phyloP scores from a whole-genome alignment of 30 jellyfish, hydroid and myxozoan genomes.

The Chrysaora quinquecirrha region DNA sequence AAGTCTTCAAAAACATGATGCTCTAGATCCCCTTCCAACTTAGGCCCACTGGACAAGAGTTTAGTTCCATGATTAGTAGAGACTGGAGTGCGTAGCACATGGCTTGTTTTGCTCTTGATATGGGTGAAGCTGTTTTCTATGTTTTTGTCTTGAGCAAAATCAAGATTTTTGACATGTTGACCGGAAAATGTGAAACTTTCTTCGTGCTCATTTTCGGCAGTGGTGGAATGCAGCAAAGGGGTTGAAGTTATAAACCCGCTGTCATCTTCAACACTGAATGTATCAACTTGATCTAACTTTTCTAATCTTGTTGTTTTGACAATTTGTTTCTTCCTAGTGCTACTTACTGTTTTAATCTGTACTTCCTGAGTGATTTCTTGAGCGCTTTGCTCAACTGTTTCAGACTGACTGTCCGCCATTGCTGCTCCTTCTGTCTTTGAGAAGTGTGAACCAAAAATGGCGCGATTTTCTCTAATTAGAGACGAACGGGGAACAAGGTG shows the following conservation, averaged over 20 bases:
- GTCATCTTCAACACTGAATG: background rate
- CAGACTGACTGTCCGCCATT: background rate
- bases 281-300: background rate
- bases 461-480: background rate
- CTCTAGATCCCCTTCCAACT: conserved; percentile 36
- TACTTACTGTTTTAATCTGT: background rate
- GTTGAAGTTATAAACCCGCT: background rate
- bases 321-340: too few species aligned
- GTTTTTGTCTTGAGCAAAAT: background rate
- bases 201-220: background rate
- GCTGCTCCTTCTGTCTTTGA: background rate
- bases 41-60: too few species aligned
- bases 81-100: too few species aligned
- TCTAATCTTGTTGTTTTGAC: background rate
- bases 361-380: background rate
- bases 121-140: background rate
- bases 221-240: background rate
- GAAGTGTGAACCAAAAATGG: background rate
- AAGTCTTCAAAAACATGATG: conserved; percentile 50
- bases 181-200: background rate
- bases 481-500: background rate
- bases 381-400: background rate
- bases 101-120: conserved; percentile 26
- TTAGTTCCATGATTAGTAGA: too few species aligned
- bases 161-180: background rate